Evolutionary conservation across 1,140 invertebrate species (phyloP), one percentile per base, ranked within the genome.

Genomic region (Lutraria rhynchaena): DNA sequence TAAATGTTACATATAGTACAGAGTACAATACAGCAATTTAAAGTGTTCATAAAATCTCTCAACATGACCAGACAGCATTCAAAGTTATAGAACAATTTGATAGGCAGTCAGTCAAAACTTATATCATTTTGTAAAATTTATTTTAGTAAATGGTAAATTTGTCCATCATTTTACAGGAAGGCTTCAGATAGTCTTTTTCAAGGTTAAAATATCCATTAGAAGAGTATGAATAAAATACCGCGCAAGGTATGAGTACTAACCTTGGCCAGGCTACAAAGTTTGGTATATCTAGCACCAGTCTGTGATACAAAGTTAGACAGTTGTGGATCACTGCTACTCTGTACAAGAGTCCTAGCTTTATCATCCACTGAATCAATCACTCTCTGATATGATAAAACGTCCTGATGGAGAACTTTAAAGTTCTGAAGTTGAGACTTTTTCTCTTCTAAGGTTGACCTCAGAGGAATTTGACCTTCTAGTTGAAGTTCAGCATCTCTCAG

Each of bases 401-500:
- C 97, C 90, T 98, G 96, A 1, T 97, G 93, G 41, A 96, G 93
- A 67, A 95, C 95, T 86, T 97, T 94, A 86, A 98, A 99, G 0
- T 95, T 93, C 88, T 90, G 90, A 13, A 65, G 95, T 95, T 88
- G 90, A 22, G 87, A 83, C 82, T 96, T 95, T 93, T 99, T 99
- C 90, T 99, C 97, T 92, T 99, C 97, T 37, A 99, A 93, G 0
- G 97, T 99, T 0, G 96, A 95, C 89, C 96, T 96, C 0, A 98
- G 90, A 87, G 86, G 85, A 22, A 81, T 35, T 96, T 95, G 85
- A 96, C 88, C 95, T 5, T 96, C 95, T 19, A 98, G 92, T 83
- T 96, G 95, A 70, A 94, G 93, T 88, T 97, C 96, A 5, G 95
- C 94, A 51, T 94, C 94, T 31, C 94, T 94, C 51, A 99, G 88